Evolutionary conservation across 2,113 vertebrate genomes (phyloP).

Genomic region (Caracal caracal): DNA sequence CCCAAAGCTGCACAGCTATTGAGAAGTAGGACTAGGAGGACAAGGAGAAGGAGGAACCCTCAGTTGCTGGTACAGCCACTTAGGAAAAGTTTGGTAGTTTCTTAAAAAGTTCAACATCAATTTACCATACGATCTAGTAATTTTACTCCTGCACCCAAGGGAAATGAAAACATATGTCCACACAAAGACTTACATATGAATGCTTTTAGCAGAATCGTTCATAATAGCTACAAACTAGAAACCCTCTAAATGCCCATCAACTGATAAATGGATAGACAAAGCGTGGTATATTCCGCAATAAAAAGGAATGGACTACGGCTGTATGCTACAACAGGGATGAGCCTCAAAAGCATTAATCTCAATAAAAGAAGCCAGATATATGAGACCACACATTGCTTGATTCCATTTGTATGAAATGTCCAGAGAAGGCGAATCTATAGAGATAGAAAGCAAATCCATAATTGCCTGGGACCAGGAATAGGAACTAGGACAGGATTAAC

Average conservation of each 20-base stretch:
- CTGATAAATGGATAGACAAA: background rate
- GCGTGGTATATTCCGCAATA: background rate
- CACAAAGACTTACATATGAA: background rate
- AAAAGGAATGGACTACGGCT: background rate
- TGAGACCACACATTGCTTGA: background rate
- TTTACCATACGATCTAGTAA: background rate
- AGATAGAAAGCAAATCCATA: background rate
- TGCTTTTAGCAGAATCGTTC: background rate
- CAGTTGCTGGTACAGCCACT: background rate
- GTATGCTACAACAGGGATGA: background rate
- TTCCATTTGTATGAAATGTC: background rate
- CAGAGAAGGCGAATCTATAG: background rate
- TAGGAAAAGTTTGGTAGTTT: background rate
- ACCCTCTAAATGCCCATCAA: background rate
- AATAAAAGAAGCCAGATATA: background rate
- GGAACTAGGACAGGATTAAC: background rate
- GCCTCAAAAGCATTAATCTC: background rate
- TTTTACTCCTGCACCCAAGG: background rate
- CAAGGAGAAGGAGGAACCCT: background rate
- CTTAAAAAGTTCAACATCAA: conserved; percentile 11
- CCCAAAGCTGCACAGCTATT: background rate
- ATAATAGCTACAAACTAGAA: background rate
- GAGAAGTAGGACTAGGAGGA: background rate
- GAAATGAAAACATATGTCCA: conserved; percentile 9
- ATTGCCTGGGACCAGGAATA: background rate